Base-by-base conservation (phyloP, 2,888 invertebrate genomes). In the Drepanosiphum platanoidis region DNA sequence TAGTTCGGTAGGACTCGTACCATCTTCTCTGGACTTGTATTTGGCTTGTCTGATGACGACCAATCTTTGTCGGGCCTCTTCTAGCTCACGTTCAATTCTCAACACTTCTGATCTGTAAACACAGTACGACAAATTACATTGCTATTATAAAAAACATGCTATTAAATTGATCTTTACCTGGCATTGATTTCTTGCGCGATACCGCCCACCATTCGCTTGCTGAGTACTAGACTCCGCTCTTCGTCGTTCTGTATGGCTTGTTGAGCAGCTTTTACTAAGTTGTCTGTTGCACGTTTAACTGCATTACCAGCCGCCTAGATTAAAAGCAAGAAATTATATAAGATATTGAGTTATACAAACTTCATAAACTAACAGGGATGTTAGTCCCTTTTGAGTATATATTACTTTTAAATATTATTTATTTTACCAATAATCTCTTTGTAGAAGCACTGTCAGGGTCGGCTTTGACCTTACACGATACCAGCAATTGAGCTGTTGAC, bases 391-490 rank as follows among this genome's bases (percentile, higher is more conserved):
- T 52, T 22, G 22, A 5, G 2, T 18, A 52, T 3, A 52, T 11
- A n/a, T 52, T 3, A 3, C 22, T 71, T 15, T 27, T 0, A n/a
- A 46, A 42, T 30, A 58, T n/a, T 32, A 13, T 22, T 52, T 75
- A 64, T 18, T 86, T 84, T 88, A 91, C 92, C 90, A 92, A 92
- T 64, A 99, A 91, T 18, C 98, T 93, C 72, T 96, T 94, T 78
- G 98, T 98, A 11, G 97, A 95, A 88, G 97, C 96, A 11, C 97
- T 97, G 87, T 97, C 95, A 1, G 97, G 96, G 91, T 99, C 99
- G 0, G 99, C 98, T 90, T 99, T 99, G 86, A 99, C 88, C 92
- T 98, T 98, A 91, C 99, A 99, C 0, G 99, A 99, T 72, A 99
- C 98, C 81, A 99, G 90, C 86, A 99, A 92, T 89, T 99, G 99